Evolutionary conservation across 2,113 vertebrate species (phyloP).

Genomic region (Fukomys damarensis): DNA sequence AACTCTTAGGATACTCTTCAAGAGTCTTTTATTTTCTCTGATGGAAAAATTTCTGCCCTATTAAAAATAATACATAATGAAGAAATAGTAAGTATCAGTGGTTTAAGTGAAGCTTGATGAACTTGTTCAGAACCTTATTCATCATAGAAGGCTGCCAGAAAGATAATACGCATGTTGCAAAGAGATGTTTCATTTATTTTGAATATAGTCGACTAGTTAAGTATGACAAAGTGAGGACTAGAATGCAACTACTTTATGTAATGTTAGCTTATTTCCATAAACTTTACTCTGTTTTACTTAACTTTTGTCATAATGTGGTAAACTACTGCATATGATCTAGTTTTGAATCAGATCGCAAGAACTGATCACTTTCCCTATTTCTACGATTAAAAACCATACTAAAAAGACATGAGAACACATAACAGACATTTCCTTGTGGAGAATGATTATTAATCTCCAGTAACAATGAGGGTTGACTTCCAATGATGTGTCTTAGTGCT

Average conservation of each 20-base stretch:
- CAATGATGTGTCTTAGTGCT: background rate
- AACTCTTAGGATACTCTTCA: background rate
- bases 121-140: slow-evolving; percentile 40
- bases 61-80: background rate
- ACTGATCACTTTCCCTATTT: background rate
- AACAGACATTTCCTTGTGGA: background rate
- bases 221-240: background rate
- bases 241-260: background rate
- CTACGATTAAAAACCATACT: slow-evolving; percentile 28
- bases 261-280: slow-evolving; percentile 14
- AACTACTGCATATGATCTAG: background rate
- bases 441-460: slow-evolving; percentile 30
- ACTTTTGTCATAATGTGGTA: background rate
- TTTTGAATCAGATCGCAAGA: background rate
- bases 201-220: background rate
- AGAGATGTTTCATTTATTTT: background rate
- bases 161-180: background rate
- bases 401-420: background rate
- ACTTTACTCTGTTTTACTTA: background rate
- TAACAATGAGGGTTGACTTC: background rate
- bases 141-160: background rate
- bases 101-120: slow-evolving; percentile 47
- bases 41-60: background rate
- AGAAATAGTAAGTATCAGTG: slow-evolving; percentile 6
- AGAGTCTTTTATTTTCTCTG: background rate